Base-by-base conservation (phyloP, 2,888 invertebrate species). In the Bombylius discolor region DNA sequence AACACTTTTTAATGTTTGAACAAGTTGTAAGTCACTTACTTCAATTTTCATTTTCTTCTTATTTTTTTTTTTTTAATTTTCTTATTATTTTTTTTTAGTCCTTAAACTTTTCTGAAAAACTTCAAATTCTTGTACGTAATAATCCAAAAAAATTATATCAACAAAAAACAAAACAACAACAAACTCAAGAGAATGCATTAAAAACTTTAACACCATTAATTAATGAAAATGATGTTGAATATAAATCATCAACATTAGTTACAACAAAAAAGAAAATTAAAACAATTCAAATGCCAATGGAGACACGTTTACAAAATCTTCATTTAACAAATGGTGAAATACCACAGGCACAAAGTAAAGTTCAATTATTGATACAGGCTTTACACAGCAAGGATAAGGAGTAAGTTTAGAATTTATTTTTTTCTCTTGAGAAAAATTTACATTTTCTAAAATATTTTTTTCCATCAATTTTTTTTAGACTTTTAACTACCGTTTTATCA, bases 341-440 rank as follows among this genome's bases (percentile, higher is more conserved):
- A n/a, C 77, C 81, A 4, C 77, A 77, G 59, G 77, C 78, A 1
- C 83, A 87, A 66, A 92, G 89, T 71, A 78, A 91, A 65, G 86
- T 87, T 4, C 87, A 89, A 60, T 76, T 94, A 9, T 73, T 95
- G 9, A 78, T 90, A 55, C 94, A 89, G 70, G 93, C 90, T 0
- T 73, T 96, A 42, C 89, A 89, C 64, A 94, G 93, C 66, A 85
- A 85, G 65, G 92, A 96, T 68, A 79, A 78, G 59, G 77, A 73
- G 81, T 81, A 61, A 65, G 73, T 39, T 46, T 31, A 32, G 47
- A 32, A 33, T 23, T 14, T 11, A 47, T 32, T 39, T 51, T 49
- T 4, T n/a, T 34, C 11, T 3, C 11, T 3, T 33, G 49, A 4
- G 11, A n/a, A 49, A 9, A 13, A 34, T 14, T 12, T 23, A 5